phyloP scores from a whole-genome alignment of 2,888 invertebrate species.

The Drosophila histrio region DNA sequence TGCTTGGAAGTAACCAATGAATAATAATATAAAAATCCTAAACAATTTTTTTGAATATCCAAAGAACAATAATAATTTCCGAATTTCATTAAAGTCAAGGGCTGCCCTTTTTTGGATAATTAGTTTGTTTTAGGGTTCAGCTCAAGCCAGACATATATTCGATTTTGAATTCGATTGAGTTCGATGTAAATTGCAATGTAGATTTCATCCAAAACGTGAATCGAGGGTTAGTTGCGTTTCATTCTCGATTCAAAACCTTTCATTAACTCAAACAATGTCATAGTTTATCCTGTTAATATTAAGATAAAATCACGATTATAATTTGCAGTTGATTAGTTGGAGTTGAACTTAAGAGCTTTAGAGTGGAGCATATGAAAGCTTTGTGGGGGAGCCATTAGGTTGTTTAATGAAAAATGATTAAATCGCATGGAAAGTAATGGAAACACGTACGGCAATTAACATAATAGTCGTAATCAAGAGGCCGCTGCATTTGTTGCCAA shows the following conservation, averaged over 20 bases:
- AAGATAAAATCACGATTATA: not conserved
- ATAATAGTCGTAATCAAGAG: constrained; percentile 71
- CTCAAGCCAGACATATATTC: no score
- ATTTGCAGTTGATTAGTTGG: not conserved
- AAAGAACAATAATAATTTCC: no score
- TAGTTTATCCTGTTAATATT: not conserved
- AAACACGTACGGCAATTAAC: constrained; percentile 70
- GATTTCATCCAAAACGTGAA: no score
- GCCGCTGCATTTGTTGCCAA: constrained; percentile 64
- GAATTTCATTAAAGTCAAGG: no score
- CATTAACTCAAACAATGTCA: no score
- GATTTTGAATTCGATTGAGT: no score
- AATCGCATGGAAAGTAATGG: constrained; percentile 40
- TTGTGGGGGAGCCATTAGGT: constrained; percentile 8
- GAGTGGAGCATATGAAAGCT: constrained; percentile 3
- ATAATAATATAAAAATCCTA: no score
- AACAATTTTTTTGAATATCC: no score
- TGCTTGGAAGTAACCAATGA: no score
- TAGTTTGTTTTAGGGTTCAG: no score
- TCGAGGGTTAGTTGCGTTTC: not conserved
- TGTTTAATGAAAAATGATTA: constrained; percentile 47
- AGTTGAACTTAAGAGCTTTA: constrained; percentile 12
- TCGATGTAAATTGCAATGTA: no score
- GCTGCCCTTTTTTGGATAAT: no score
- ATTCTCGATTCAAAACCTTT: not conserved